These are phyloP conservation scores for Belonocnema kinseyi DNA, from an alignment of 1,140 invertebrate genomes.

Conservation along the genomic window DNA sequence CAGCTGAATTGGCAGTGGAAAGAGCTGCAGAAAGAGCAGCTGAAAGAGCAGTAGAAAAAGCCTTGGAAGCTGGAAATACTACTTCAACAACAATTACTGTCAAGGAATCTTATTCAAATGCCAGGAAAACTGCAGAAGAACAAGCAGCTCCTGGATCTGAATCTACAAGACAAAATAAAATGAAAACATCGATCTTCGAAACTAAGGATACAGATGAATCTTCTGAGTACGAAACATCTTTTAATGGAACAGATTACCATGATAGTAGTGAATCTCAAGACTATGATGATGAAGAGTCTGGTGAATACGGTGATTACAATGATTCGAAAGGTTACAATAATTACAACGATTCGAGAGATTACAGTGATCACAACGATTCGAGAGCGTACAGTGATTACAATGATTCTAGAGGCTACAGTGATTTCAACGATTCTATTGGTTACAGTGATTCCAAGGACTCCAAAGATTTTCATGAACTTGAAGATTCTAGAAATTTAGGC, in stretches of 20 bases:
- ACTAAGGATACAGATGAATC: background rate
- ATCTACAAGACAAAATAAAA: conserved; percentile 35
- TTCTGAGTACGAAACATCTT: background rate
- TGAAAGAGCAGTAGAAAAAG: conserved; percentile 70
- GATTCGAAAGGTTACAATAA: background rate
- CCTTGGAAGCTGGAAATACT: conserved; percentile 64
- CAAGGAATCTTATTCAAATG: conserved; percentile 63
- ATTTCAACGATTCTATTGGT: too few species aligned
- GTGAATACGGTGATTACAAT: background rate
- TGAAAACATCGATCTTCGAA: conserved; percentile 2
- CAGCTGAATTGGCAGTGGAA: conserved; percentile 70
- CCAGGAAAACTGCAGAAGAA: conserved; percentile 60
- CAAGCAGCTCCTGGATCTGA: conserved; percentile 55
- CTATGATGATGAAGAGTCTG: background rate
- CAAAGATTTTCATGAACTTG: too few species aligned
- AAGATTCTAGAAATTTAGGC: too few species aligned
- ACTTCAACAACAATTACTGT: conserved; percentile 67
- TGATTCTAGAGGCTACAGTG: too few species aligned
- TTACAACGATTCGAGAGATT: too few species aligned
- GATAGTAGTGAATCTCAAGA: background rate
- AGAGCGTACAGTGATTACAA: too few species aligned
- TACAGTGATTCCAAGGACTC: too few species aligned
- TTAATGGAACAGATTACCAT: background rate
- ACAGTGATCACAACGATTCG: too few species aligned
- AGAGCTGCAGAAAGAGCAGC: conserved; percentile 69